phyloP scores from a whole-genome alignment of 2,888 invertebrate species.

The Cataglyphis livida region DNA sequence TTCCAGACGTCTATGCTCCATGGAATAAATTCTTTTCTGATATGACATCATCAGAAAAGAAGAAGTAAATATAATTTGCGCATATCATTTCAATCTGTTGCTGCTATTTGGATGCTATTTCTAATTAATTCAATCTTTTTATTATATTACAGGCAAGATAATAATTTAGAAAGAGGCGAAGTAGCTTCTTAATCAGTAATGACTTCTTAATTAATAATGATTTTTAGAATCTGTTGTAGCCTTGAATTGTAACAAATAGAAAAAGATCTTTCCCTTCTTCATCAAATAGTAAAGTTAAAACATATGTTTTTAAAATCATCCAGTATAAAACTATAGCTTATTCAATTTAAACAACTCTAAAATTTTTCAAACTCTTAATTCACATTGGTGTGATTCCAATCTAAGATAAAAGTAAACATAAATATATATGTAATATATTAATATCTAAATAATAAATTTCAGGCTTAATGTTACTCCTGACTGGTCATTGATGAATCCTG shows the following conservation, averaged over 20 bases:
- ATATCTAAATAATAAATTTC: constrained; percentile 32
- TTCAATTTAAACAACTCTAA: not conserved
- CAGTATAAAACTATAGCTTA: not conserved
- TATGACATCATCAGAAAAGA: constrained; percentile 78
- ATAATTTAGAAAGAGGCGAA: not conserved
- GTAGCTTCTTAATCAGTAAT: not conserved
- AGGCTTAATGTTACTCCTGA: constrained; percentile 86
- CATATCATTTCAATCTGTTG: not conserved
- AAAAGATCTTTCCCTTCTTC: not conserved
- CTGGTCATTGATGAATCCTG: constrained; percentile 84
- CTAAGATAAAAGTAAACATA: not conserved
- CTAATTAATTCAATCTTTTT: not conserved
- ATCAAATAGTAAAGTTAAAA: constrained; percentile 2
- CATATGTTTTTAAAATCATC: not conserved
- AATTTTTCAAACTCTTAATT: not conserved
- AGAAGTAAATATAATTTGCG: constrained; percentile 74
- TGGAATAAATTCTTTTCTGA: constrained; percentile 86
- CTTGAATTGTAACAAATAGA: not conserved
- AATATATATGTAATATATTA: not conserved
- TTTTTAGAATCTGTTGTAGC: not conserved
- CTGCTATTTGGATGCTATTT: not conserved
- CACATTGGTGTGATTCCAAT: not conserved
- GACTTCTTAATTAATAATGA: too few relatives aligned
- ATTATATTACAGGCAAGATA: not conserved
- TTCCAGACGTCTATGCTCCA: constrained; percentile 86